Conservation (phyloP, 2,113 vertebrate genomes). For the Plestiodon gilberti region DNA sequence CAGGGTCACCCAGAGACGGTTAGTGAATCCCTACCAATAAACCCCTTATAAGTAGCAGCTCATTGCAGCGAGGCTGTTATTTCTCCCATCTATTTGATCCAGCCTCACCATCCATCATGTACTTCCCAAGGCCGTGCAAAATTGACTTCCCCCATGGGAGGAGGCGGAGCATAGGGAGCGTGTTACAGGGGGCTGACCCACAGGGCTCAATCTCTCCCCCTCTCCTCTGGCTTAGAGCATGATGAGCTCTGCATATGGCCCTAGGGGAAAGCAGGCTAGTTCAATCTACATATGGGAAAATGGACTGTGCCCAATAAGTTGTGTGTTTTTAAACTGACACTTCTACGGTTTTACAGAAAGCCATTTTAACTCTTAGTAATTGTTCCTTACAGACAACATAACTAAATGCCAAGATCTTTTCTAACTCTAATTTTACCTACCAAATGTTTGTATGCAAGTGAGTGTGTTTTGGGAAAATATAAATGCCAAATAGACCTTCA, state of each 20-base stretch:
- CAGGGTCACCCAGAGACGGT: too few species aligned
- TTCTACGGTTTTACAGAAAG: not conserved
- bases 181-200: not conserved
- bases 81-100: too few species aligned
- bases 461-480: conserved; percentile 73
- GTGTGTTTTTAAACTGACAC: not conserved
- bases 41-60: too few species aligned
- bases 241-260: not conserved
- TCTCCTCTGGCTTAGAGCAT: not conserved
- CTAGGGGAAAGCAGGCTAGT: not conserved
- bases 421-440: conserved; percentile 31
- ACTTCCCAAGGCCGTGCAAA: too few species aligned
- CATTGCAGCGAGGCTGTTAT: too few species aligned
- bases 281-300: not conserved
- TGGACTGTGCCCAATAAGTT: not conserved
- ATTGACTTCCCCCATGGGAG: too few species aligned
- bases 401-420: conserved; percentile 30
- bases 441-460: conserved; percentile 68
- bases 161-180: too few species aligned
- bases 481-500: conserved; percentile 81
- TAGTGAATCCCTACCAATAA: too few species aligned
- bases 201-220: not conserved
- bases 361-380: conserved; percentile 9
- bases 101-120: too few species aligned
- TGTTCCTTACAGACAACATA: not conserved